Base-by-base conservation (phyloP, 2,797 vertebrate species). In the Tenualosa thibaudeaui region DNA sequence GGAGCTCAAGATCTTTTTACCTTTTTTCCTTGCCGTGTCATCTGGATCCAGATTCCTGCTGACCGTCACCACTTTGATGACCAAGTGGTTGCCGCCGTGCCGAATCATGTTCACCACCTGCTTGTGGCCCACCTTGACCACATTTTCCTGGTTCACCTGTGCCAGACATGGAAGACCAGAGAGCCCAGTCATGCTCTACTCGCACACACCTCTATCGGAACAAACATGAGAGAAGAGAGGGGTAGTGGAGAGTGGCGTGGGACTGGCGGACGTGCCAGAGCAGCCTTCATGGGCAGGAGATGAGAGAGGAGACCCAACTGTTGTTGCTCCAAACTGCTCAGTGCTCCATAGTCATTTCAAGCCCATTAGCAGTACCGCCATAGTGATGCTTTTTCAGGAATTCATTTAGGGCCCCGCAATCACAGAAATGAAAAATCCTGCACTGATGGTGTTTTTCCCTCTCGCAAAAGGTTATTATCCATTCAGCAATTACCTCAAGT, bases 81-180 rank as follows among this genome's bases (percentile, higher is more conserved):
- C 89, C 6, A 97, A 94, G 90, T 96, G 95, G 89, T 97, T 97
- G 49, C 96, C 96, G 75, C 96, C 96, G 81, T 97, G 97, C 56
- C 97, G 95, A 88, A 97, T 97, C 96, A 97, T 97, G 90, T 95
- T 97, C 90, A 97, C 97, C 92, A 97, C 97, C 91, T 97, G 97
- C 90, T 97, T 95, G 93, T 97, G 97, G 84, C 97, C 97, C 43
- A 97, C 97, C 88, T 97, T 97, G 85, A 97, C 96, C 13, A 97
- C 97, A 0, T 97, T 97, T 90, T 97, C 97, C 86, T 94, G 96
- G 91, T 97, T 97, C 84, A 97, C 96, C 97, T 97, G 81, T 19
- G 31, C 53, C 12, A 17, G 17, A 10, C 40, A 10, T 1, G 22
- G 37, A 78, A 78, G 37, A 78, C 17, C 26, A 78, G 37, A 78